phyloP scores from a whole-genome alignment of 1,140 invertebrate species.

The Chelonus insularis region DNA sequence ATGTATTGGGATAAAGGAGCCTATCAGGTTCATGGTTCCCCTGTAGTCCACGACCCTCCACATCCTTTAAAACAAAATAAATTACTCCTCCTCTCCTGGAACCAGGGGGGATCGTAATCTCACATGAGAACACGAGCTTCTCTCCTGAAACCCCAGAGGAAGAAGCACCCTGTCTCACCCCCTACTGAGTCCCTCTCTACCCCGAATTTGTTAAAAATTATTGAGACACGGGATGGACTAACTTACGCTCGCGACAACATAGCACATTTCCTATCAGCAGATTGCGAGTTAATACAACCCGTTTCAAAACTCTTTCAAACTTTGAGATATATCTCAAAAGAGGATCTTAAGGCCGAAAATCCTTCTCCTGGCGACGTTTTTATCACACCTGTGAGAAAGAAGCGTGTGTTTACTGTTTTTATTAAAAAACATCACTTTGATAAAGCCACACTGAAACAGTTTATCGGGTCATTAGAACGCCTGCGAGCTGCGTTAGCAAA shows the following conservation, averaged over 20 bases:
- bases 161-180: too few relatives aligned
- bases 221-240: background rate
- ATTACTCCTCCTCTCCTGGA: too few relatives aligned
- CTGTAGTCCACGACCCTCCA: too few relatives aligned
- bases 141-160: too few relatives aligned
- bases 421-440: background rate
- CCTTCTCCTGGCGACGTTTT: background rate
- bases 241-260: background rate
- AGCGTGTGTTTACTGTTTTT: background rate
- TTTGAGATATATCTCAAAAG: background rate
- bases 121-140: too few relatives aligned
- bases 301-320: background rate
- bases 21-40: too few relatives aligned
- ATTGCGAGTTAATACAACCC: constrained; percentile 1
- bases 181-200: background rate
- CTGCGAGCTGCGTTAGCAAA: background rate
- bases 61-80: constrained; percentile 25
- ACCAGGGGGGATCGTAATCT: too few relatives aligned
- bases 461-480: background rate
- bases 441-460: background rate
- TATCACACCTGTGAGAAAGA: background rate
- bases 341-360: background rate
- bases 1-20: too few relatives aligned
- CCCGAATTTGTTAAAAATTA: background rate
- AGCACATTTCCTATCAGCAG: constrained; percentile 3